Conservation (phyloP, 2,888 invertebrate species). For the Parnassius orleans region DNA sequence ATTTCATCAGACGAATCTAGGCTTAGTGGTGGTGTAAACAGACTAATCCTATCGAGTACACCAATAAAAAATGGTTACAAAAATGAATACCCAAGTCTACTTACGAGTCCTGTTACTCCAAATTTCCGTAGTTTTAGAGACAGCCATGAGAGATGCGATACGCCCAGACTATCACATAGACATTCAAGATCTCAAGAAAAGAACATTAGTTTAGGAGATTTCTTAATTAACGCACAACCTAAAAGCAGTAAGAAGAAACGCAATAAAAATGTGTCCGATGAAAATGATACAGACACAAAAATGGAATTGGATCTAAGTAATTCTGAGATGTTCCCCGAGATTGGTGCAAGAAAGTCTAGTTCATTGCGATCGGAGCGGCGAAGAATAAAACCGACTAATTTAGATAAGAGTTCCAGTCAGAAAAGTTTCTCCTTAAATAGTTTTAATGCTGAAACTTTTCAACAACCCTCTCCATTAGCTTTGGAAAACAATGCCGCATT, state of each 20-base stretch:
- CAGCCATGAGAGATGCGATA: conserved; percentile 59
- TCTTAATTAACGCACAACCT: conserved; percentile 50
- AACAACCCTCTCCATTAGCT: conserved; percentile 51
- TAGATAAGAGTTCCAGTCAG: conserved; percentile 51
- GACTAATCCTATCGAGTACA: conserved; percentile 58
- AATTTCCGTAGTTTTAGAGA: conserved; percentile 49
- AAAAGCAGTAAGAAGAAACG: conserved; percentile 61
- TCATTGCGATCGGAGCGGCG: conserved; percentile 58
- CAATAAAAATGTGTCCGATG: conserved; percentile 52
- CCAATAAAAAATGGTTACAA: conserved; percentile 62
- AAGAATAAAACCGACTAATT: conserved; percentile 79
- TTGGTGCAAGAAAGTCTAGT: conserved; percentile 62
- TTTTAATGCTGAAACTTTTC: conserved; percentile 60
- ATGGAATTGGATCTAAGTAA: conserved; percentile 62
- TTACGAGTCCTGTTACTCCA: conserved; percentile 61
- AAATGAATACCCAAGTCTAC: conserved; percentile 48
- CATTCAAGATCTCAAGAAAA: conserved; percentile 64
- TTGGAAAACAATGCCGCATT: conserved; percentile 66
- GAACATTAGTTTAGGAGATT: conserved; percentile 62
- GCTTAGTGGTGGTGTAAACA: conserved; percentile 52
- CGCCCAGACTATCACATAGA: conserved; percentile 56
- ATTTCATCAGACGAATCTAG: conserved; percentile 64
- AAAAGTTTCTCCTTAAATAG: conserved; percentile 62
- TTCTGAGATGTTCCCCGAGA: conserved; percentile 68
- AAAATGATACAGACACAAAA: conserved; percentile 49